Evolutionary conservation across 2,888 invertebrate genomes (phyloP).

Genomic region (Ophion obscuratus): DNA sequence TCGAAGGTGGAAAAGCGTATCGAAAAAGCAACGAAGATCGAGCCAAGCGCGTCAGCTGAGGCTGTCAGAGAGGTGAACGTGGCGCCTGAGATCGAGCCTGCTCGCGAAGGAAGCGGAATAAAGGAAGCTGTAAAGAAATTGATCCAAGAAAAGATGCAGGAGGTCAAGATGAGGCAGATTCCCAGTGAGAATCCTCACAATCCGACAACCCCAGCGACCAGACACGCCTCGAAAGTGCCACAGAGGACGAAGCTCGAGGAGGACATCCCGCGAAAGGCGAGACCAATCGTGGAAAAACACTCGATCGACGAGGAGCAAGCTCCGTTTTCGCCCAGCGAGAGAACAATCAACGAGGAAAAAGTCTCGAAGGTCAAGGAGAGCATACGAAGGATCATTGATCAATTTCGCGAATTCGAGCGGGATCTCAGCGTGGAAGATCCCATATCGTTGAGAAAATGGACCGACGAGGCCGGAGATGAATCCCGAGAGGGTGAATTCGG

Average conservation of each 20-base stretch:
- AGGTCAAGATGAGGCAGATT: slow-evolving; percentile 48
- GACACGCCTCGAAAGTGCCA: slow-evolving; percentile 66
- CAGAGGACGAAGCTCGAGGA: slow-evolving; percentile 66
- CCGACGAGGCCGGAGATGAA: slow-evolving; percentile 62
- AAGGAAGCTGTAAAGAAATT: slow-evolving; percentile 60
- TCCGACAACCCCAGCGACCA: slow-evolving; percentile 35
- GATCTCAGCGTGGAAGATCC: slow-evolving; percentile 76
- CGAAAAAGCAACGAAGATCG: slow-evolving; percentile 44
- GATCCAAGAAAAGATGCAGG: slow-evolving; percentile 67
- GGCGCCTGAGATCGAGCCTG: slow-evolving; percentile 22
- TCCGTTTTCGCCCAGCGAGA: slow-evolving; percentile 63
- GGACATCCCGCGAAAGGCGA: slow-evolving; percentile 68
- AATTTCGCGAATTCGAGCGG: slow-evolving; percentile 81
- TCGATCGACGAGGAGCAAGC: slow-evolving; percentile 24
- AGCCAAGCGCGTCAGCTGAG: slow-evolving; percentile 4
- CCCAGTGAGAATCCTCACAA: slow-evolving; percentile 32
- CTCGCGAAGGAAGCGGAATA: slow-evolving; percentile 57
- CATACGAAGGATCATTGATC: slow-evolving; percentile 81
- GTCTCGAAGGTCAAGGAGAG: slow-evolving; percentile 77
- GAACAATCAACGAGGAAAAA: slow-evolving; percentile 66
- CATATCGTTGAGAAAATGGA: slow-evolving; percentile 65
- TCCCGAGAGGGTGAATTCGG: slow-evolving; percentile 60
- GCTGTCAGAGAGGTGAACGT: slow-evolving; percentile 12
- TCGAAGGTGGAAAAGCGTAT: slow-evolving; percentile 22
- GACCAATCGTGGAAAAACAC: slow-evolving; percentile 14